These are phyloP conservation scores for Miichthys miiuy DNA, from an alignment of 2,797 vertebrate species.

Conservation along the genomic window DNA sequence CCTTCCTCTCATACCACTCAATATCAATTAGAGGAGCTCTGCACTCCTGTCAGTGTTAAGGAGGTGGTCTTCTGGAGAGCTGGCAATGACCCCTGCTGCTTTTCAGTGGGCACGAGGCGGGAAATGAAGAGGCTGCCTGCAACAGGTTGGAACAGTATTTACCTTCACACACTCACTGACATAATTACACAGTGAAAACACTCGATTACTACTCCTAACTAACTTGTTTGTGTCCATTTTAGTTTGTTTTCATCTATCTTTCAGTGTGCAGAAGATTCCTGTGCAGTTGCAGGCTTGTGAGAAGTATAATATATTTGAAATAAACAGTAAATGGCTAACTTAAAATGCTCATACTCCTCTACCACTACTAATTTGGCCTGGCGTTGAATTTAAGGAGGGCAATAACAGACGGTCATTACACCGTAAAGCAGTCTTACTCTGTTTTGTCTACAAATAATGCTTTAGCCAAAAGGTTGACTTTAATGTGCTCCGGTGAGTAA, in stretches of 20 bases:
- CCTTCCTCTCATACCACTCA: conserved; percentile 57
- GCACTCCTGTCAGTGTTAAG: conserved; percentile 19
- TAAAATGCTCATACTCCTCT: neutral
- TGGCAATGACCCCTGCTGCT: conserved; percentile 29
- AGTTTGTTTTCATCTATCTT: neutral
- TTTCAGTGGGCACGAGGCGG: neutral
- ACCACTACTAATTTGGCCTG: neutral
- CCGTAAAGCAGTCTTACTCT: neutral
- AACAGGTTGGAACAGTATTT: neutral
- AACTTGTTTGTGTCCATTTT: neutral
- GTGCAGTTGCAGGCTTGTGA: neutral
- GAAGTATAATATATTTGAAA: neutral
- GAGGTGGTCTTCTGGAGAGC: conserved; percentile 32
- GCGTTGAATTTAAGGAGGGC: neutral
- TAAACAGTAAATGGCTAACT: neutral
- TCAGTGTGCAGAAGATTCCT: neutral
- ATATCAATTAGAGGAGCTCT: conserved; percentile 71
- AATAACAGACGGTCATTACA: neutral
- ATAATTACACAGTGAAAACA: neutral
- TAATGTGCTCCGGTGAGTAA: neutral
- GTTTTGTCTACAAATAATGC: conserved; percentile 4
- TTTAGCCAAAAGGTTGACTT: neutral
- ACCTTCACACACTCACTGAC: neutral
- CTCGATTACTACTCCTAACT: neutral
- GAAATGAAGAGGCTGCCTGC: neutral